phyloP scores from a whole-genome alignment of 2,888 invertebrate genomes.

The Gordius sp. region DNA sequence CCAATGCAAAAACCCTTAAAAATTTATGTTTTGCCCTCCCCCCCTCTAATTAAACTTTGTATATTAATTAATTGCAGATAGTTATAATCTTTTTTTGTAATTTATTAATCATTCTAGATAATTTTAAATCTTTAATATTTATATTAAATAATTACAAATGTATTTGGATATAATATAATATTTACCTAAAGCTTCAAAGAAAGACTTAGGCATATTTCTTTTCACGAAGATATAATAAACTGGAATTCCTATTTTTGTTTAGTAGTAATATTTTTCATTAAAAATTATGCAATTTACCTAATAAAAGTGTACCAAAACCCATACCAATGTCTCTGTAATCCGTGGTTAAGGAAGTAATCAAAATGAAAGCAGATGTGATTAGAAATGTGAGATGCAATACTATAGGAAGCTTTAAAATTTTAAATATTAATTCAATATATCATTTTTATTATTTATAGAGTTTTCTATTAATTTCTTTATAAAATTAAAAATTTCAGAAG shows the following conservation, averaged over 20 bases:
- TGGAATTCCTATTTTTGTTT: constrained; percentile 3
- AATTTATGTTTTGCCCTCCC: too few relatives aligned
- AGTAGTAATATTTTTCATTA: too few relatives aligned
- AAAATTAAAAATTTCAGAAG: too few relatives aligned
- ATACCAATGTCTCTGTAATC: neutral
- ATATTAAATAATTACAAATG: neutral
- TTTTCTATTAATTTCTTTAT: neutral
- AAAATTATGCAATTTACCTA: too few relatives aligned
- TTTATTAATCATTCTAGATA: too few relatives aligned
- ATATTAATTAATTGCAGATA: too few relatives aligned
- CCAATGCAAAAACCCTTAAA: too few relatives aligned
- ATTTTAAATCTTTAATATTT: too few relatives aligned
- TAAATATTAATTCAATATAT: neutral
- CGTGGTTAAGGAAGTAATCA: neutral
- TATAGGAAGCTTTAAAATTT: neutral
- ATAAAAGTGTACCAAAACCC: neutral
- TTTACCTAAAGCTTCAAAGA: neutral
- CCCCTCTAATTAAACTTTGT: too few relatives aligned
- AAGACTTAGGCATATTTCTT: neutral
- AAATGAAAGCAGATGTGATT: neutral
- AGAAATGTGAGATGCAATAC: neutral
- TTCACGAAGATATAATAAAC: constrained; percentile 9
- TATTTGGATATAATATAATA: neutral
- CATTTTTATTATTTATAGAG: neutral
- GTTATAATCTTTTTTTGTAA: too few relatives aligned